These are phyloP conservation scores for Calcarius ornatus DNA, from an alignment of 2,113 vertebrate species.

Conservation along the genomic window DNA sequence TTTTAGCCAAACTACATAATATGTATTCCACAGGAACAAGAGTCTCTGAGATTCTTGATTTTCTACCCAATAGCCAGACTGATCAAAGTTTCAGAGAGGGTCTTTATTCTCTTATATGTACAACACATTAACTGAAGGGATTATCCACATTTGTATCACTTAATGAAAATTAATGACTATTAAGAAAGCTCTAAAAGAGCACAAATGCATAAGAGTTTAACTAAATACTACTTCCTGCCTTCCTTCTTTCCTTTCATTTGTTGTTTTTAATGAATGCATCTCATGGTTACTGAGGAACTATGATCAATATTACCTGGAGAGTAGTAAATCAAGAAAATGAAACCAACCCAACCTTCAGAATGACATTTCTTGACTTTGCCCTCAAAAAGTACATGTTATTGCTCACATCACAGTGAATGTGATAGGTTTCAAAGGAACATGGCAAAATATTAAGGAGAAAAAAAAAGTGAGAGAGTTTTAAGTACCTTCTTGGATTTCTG, in stretches of 20 bases:
- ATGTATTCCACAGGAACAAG: background rate
- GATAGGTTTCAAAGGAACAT: background rate
- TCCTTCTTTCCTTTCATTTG: background rate
- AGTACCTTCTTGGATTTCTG: background rate
- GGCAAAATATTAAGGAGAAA: background rate
- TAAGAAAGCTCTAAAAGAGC: background rate
- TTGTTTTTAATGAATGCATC: background rate
- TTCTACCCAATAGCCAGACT: background rate
- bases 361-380: background rate
- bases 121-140: background rate
- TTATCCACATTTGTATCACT: background rate
- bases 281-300: background rate
- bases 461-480: rapidly evolving
- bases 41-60: background rate
- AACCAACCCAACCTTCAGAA: background rate
- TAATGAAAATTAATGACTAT: background rate
- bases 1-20: background rate
- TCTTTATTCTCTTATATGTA: background rate
- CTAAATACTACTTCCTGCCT: background rate
- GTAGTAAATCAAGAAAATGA: background rate
- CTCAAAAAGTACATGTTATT: background rate
- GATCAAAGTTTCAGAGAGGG: background rate
- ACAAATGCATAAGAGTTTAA: background rate
- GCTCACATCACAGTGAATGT: background rate
- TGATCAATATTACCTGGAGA: background rate